A percentile compares a stretch with the other conserved stretches of the same genome.
Conservation (phyloP, 92 coral and sea anemone species). For the Scolanthus callimorphus region DNA sequence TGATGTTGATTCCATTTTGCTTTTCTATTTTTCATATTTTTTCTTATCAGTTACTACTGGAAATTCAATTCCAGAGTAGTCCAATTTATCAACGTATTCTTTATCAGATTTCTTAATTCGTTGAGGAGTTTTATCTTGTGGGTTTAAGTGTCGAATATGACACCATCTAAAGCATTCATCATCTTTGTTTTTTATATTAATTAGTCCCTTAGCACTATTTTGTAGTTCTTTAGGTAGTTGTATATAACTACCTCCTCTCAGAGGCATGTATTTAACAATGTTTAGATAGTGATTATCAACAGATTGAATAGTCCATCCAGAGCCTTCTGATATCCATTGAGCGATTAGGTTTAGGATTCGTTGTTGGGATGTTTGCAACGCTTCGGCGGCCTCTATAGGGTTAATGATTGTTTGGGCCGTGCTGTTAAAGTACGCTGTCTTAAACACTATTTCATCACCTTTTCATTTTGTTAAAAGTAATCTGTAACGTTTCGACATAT, state of each 20-base stretch:
- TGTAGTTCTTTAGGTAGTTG: too few species aligned
- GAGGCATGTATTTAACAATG: slow-evolving; percentile 6
- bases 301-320: slow-evolving; percentile 17
- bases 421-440: slow-evolving; percentile 1
- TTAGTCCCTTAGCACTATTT: slow-evolving; percentile 26
- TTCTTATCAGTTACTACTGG: slow-evolving; percentile 7
- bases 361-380: slow-evolving; percentile 4
- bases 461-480: neutral
- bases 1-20: slow-evolving; percentile 19
- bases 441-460: neutral
- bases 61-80: slow-evolving; percentile 18
- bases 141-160: slow-evolving; percentile 23
- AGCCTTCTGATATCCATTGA: slow-evolving; percentile 18
- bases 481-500: neutral
- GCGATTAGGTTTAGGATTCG: slow-evolving; percentile 5
- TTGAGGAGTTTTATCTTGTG: slow-evolving; percentile 18
- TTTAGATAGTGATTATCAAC: slow-evolving; percentile 7
- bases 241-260: too few species aligned
- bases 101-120: slow-evolving; percentile 16
- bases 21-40: slow-evolving; percentile 8
- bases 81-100: neutral
- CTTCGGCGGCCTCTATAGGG: neutral
- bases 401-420: neutral
- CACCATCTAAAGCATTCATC: slow-evolving; percentile 37
- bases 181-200: slow-evolving; percentile 21